phyloP scores from a whole-genome alignment of 2,797 vertebrate species.

The Anabacerthia variegaticeps region DNA sequence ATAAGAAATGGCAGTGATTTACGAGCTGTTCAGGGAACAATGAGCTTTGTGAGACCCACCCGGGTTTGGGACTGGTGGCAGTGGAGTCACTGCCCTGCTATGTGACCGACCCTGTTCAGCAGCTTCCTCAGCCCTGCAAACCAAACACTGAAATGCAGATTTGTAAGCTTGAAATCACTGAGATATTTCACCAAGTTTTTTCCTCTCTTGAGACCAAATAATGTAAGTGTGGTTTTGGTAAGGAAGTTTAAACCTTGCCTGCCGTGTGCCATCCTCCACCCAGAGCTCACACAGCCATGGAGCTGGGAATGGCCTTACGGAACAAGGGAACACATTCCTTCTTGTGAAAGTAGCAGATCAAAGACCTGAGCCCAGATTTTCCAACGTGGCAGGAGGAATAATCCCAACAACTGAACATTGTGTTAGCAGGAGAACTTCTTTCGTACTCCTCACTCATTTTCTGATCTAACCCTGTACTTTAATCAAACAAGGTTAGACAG shows the following conservation, averaged over 20 bases:
- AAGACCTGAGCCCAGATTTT: neutral
- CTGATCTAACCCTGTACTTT: neutral
- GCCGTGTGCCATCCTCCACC: neutral
- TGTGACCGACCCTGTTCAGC: constrained; percentile 12
- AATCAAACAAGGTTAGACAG: neutral
- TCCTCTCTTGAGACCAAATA: neutral
- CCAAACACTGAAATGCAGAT: neutral
- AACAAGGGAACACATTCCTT: neutral
- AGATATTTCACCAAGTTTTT: neutral
- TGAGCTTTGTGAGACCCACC: neutral
- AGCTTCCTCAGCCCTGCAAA: neutral
- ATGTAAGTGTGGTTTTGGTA: neutral
- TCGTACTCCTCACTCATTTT: neutral
- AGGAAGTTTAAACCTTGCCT: neutral
- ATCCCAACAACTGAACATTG: neutral
- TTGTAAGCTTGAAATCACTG: neutral
- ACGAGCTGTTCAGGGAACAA: neutral
- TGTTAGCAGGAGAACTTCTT: neutral
- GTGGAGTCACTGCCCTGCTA: neutral
- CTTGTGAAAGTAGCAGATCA: neutral
- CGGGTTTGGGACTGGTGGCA: neutral
- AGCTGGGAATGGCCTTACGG: neutral
- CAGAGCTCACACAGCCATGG: neutral
- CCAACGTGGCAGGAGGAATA: neutral
- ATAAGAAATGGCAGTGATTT: neutral